These are phyloP conservation scores for Orchestes rusci DNA, from an alignment of 2,888 invertebrate species.

Conservation along the genomic window DNA sequence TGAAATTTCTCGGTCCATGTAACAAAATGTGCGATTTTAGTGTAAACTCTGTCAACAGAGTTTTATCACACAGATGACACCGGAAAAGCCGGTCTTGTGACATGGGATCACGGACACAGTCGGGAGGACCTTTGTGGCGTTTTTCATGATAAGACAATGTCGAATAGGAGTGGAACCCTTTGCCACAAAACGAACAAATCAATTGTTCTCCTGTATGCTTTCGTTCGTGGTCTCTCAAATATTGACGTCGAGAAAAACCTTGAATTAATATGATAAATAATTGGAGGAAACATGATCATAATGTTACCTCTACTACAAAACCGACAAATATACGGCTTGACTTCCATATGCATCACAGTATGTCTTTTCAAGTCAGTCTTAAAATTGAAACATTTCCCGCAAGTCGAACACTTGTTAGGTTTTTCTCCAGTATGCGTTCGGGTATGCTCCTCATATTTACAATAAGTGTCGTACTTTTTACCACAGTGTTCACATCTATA, in stretches of 20 bases:
- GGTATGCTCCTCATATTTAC: slow-evolving; percentile 24
- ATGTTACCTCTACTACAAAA: slow-evolving; percentile 21
- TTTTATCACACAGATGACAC: slow-evolving; percentile 24
- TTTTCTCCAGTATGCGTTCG: slow-evolving; percentile 27
- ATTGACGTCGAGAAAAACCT: slow-evolving; percentile 24
- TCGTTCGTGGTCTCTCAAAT: slow-evolving; percentile 24
- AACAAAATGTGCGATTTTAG: slow-evolving; percentile 23
- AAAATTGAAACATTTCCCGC: slow-evolving; percentile 26
- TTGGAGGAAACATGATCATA: not conserved
- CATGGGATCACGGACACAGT: slow-evolving; percentile 11
- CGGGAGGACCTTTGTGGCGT: slow-evolving; percentile 20
- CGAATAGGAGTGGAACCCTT: slow-evolving; percentile 24
- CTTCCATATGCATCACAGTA: slow-evolving; percentile 23
- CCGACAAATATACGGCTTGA: slow-evolving; percentile 23
- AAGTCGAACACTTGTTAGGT: slow-evolving; percentile 24
- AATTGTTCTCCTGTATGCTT: slow-evolving; percentile 25
- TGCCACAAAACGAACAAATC: slow-evolving; percentile 24
- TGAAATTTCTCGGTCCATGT: slow-evolving; percentile 25
- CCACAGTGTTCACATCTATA: slow-evolving; percentile 22
- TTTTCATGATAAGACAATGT: slow-evolving; percentile 25
- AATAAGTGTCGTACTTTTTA: slow-evolving; percentile 20
- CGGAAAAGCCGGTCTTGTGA: slow-evolving; percentile 13
- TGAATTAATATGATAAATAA: too few species aligned
- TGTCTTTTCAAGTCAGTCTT: slow-evolving; percentile 26
- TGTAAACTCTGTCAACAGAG: slow-evolving; percentile 22